A percentile compares a stretch with the other conserved stretches of the same genome.
phyloP scores from a whole-genome alignment of 2,888 invertebrate species.

The Koerneria pararmatus region DNA sequence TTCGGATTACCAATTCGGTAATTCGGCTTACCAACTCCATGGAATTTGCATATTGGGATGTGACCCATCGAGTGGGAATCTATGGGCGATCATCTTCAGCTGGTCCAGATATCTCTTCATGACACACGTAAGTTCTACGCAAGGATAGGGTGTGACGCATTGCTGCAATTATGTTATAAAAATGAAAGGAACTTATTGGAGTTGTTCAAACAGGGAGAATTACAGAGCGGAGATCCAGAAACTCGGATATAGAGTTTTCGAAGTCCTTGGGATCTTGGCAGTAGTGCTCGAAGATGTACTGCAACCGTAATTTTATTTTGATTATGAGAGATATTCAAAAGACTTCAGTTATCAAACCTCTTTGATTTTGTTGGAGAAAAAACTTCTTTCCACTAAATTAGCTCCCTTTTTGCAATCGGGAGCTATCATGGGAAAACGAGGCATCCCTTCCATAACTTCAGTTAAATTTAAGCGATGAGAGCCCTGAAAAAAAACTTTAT shows the following conservation, averaged over 20 bases:
- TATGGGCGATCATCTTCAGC: conserved; percentile 15
- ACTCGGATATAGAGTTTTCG: conserved; percentile 78
- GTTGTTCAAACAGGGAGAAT: not conserved
- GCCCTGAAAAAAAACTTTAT: no score
- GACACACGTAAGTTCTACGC: conserved; percentile 13
- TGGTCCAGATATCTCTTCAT: conserved; percentile 13
- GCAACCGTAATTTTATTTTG: conserved; percentile 57
- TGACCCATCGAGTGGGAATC: conserved; percentile 15
- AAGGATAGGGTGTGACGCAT: conserved; percentile 10
- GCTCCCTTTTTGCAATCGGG: conserved; percentile 67
- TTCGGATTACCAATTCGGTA: no score
- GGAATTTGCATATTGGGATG: conserved; percentile 12
- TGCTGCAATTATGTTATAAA: not conserved
- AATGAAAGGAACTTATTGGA: not conserved
- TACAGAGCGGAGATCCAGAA: conserved; percentile 77
- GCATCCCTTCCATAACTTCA: conserved; percentile 95
- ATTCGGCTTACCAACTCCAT: conserved; percentile 10
- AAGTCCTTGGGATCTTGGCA: conserved; percentile 89
- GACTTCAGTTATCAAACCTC: not conserved
- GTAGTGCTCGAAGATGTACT: conserved; percentile 88
- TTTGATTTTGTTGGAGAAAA: not conserved
- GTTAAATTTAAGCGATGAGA: no score
- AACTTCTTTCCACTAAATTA: not conserved
- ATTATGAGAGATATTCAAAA: conserved; percentile 9
- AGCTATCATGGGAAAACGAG: conserved; percentile 85